phyloP scores from a whole-genome alignment of 2,113 vertebrate genomes.

The Empidonax alnorum region DNA sequence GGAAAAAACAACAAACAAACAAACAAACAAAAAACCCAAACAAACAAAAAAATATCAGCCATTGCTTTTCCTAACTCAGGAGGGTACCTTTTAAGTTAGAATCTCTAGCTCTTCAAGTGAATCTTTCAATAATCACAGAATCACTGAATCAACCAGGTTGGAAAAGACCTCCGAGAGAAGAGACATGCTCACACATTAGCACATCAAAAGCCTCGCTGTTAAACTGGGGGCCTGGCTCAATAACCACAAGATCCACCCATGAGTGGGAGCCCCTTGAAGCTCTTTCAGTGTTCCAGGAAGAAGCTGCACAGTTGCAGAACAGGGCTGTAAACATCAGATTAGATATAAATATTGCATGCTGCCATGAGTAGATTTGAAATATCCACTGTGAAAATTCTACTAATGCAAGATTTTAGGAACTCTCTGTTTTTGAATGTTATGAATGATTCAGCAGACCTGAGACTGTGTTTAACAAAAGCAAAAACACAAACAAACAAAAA shows the following conservation, averaged over 20 bases:
- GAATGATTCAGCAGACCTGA: not conserved
- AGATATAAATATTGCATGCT: not conserved
- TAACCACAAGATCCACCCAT: not conserved
- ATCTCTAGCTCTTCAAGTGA: not conserved
- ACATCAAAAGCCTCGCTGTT: not conserved
- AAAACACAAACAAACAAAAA: not conserved
- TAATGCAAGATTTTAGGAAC: not conserved
- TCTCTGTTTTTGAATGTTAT: not conserved
- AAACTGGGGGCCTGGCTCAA: not conserved
- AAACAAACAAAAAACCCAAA: too few species aligned
- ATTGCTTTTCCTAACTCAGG: not conserved
- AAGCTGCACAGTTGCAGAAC: not conserved
- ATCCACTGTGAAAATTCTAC: not conserved
- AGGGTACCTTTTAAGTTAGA: not conserved
- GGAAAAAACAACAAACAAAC: not conserved
- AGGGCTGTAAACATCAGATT: not conserved
- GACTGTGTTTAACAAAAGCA: not conserved
- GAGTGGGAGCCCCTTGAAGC: not conserved
- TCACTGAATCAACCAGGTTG: too few species aligned
- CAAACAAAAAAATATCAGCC: not conserved
- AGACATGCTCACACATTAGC: fast-evolving
- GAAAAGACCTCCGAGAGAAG: not conserved
- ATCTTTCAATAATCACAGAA: not conserved
- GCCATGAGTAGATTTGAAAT: not conserved
- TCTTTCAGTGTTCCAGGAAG: not conserved